Conservation (phyloP, 2,888 invertebrate genomes). For the Rambutsinella grinnellia region DNA sequence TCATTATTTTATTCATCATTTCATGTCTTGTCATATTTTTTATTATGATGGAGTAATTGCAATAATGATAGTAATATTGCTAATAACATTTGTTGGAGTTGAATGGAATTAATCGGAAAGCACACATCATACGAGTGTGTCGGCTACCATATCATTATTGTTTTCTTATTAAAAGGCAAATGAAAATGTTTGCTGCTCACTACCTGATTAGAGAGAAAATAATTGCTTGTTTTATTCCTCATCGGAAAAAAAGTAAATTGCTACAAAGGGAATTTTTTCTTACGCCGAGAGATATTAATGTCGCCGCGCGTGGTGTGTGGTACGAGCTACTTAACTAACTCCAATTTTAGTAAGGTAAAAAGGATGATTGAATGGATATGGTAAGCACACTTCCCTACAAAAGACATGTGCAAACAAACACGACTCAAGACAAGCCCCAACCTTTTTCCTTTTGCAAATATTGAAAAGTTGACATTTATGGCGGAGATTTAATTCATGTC, state of each 20-base stretch:
- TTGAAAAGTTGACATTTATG: slow-evolving; percentile 32
- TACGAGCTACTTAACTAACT: not conserved
- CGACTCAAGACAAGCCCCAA: too few species aligned
- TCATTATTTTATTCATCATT: slow-evolving; percentile 15
- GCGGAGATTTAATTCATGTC: slow-evolving; percentile 1
- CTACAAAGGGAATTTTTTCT: too few species aligned
- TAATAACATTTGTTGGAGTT: not conserved
- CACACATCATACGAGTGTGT: too few species aligned
- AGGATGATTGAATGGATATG: too few species aligned
- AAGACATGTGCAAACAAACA: slow-evolving; percentile 29
- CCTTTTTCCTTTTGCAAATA: slow-evolving; percentile 3
- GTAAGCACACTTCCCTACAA: not conserved
- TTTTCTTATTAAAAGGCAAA: not conserved
- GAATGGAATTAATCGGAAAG: not conserved
- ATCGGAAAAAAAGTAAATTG: not conserved
- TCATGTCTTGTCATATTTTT: slow-evolving; percentile 27
- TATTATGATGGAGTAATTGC: slow-evolving; percentile 13
- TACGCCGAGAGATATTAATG: too few species aligned
- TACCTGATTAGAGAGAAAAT: not conserved
- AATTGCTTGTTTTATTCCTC: not conserved
- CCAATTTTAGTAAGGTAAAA: not conserved
- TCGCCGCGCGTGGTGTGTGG: not conserved
- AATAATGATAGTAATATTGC: slow-evolving; percentile 23
- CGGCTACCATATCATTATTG: not conserved
- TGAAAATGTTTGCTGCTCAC: not conserved